Evolutionary conservation across 2,797 vertebrate genomes (phyloP).

Genomic region (Macroramphosus scolopax): DNA sequence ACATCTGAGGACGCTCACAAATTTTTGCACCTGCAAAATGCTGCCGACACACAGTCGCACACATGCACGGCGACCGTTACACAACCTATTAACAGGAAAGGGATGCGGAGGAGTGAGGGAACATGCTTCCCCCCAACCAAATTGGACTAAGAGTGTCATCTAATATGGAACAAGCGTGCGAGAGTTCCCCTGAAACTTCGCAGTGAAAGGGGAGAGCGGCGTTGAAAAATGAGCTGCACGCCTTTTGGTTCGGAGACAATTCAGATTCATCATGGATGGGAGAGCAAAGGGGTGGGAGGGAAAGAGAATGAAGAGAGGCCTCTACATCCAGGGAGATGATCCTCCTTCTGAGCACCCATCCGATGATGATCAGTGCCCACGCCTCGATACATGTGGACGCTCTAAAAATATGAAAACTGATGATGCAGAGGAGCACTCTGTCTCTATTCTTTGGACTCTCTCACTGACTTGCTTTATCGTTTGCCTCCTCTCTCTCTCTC

Average conservation of each 20-base stretch:
- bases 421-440: constrained; percentile 26
- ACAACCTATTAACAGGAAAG: constrained; percentile 40
- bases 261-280: constrained; percentile 57
- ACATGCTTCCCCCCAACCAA: constrained; percentile 39
- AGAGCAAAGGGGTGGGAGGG: constrained; percentile 19
- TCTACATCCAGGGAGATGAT: constrained; percentile 45
- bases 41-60: constrained; percentile 1
- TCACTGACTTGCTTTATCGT: constrained; percentile 11
- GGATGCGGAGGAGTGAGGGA: constrained; percentile 20
- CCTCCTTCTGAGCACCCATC: constrained; percentile 46
- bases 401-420: constrained; percentile 47
- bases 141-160: constrained; percentile 63
- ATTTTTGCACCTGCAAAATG: constrained; percentile 49
- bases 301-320: constrained; percentile 19
- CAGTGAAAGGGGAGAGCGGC: constrained; percentile 26
- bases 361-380: constrained; percentile 43
- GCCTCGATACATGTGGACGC: constrained; percentile 38
- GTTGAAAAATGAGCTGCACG: constrained; percentile 57
- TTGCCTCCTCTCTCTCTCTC: constrained; percentile 11
- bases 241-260: constrained; percentile 53
- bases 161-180: constrained; percentile 51
- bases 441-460: constrained; percentile 25
- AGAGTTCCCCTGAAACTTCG: constrained; percentile 50
- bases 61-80: constrained; percentile 16
- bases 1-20: constrained; percentile 37